Evolutionary conservation across 1,140 invertebrate genomes (phyloP).

Genomic region (Heliconius eleuchia): DNA sequence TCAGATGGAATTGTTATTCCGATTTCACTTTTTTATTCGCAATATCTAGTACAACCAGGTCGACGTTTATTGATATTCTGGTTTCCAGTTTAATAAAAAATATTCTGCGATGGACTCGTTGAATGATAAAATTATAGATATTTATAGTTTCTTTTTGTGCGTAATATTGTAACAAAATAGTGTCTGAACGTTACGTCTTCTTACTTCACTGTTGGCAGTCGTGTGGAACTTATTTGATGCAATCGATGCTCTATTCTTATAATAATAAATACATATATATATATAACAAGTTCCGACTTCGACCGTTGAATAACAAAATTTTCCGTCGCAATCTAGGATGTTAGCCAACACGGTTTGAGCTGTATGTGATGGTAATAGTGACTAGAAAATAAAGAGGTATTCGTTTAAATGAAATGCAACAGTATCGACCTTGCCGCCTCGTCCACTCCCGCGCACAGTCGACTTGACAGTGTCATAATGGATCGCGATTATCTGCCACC

Average conservation of each 20-base stretch:
- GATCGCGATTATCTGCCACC: slow-evolving; percentile 61
- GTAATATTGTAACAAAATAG: slow-evolving; percentile 5
- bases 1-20: not conserved
- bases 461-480: slow-evolving; percentile 65
- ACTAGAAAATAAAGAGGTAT: slow-evolving; percentile 37
- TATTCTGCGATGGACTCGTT: not conserved
- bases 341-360: slow-evolving; percentile 40
- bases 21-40: slow-evolving; percentile 13
- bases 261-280: slow-evolving; percentile 34
- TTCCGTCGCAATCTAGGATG: slow-evolving; percentile 38
- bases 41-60: slow-evolving; percentile 45
- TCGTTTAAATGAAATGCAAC: slow-evolving; percentile 45
- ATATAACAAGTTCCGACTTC: slow-evolving; percentile 37
- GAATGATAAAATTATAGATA: slow-evolving; percentile 1
- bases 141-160: not conserved
- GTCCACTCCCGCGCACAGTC: slow-evolving; percentile 67
- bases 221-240: slow-evolving; percentile 36
- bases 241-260: slow-evolving; percentile 47
- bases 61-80: slow-evolving; percentile 56
- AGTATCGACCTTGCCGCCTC: slow-evolving; percentile 69
- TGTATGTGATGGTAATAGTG: slow-evolving; percentile 44
- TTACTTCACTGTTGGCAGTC: slow-evolving; percentile 56
- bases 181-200: slow-evolving; percentile 55
- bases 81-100: slow-evolving; percentile 38
- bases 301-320: slow-evolving; percentile 35